Evolutionary conservation across 2,888 invertebrate species (phyloP).

Genomic region (Lissonota sp.): DNA sequence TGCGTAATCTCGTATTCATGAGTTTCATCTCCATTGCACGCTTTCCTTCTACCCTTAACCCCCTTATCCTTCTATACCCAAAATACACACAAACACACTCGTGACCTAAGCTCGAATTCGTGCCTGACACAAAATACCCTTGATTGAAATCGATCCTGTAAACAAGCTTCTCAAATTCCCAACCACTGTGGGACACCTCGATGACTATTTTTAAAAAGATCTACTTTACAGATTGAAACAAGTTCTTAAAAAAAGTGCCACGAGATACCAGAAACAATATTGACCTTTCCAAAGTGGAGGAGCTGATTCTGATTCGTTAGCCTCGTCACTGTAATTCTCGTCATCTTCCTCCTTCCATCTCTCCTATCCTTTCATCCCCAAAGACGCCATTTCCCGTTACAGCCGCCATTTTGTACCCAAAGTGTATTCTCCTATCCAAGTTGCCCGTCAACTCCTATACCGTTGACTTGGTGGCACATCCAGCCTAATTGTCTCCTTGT

Average conservation of each 20-base stretch:
- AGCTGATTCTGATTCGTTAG: too few relatives aligned
- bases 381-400: background rate
- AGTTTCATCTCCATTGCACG: slow-evolving; percentile 73
- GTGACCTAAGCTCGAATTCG: background rate
- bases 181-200: too few relatives aligned
- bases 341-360: background rate
- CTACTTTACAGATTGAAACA: too few relatives aligned
- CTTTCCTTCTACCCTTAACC: slow-evolving; percentile 58
- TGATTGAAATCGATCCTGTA: too few relatives aligned
- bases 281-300: too few relatives aligned
- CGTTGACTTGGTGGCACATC: slow-evolving; percentile 8
- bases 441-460: too few relatives aligned
- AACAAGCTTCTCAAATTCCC: too few relatives aligned
- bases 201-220: too few relatives aligned
- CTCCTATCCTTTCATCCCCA: background rate
- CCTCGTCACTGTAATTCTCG: background rate
- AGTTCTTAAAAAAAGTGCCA: too few relatives aligned
- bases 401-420: background rate
- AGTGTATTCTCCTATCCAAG: too few relatives aligned
- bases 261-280: too few relatives aligned
- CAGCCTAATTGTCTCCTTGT: slow-evolving; percentile 49
- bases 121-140: background rate
- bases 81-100: background rate
- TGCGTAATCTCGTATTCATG: slow-evolving; percentile 78
- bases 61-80: slow-evolving; percentile 25